Percentiles rank a stretch among this genome's conserved stretches.
phyloP scores from a whole-genome alignment of 2,888 invertebrate genomes.

The Nebria brevicollis region DNA sequence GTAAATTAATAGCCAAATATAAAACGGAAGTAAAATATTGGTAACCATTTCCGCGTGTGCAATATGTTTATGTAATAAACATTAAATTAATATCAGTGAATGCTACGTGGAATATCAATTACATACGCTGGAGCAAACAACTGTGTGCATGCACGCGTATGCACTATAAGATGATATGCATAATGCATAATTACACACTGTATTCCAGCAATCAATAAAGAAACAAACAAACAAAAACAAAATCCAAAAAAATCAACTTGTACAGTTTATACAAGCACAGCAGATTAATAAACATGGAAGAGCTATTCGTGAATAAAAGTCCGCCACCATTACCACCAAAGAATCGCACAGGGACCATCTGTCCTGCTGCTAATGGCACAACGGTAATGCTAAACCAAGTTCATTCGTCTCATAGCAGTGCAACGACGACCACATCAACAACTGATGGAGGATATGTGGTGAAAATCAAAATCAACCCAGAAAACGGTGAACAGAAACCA shows the following conservation, averaged over 20 bases:
- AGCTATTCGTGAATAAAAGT: constrained; percentile 4
- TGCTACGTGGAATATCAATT: background rate
- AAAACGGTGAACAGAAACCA: constrained; percentile 56
- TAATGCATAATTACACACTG: background rate
- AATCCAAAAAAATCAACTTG: too few relatives aligned
- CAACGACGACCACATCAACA: constrained; percentile 54
- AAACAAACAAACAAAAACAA: too few relatives aligned
- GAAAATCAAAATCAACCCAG: constrained; percentile 76
- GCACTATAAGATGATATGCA: background rate
- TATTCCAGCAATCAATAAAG: too few relatives aligned
- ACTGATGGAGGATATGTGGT: constrained; percentile 68
- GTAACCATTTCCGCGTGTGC: background rate
- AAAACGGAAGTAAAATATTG: background rate
- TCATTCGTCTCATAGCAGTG: constrained; percentile 56
- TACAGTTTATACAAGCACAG: background rate
- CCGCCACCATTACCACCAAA: constrained; percentile 70
- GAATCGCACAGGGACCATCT: constrained; percentile 60
- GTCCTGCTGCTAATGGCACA: constrained; percentile 57
- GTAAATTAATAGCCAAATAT: background rate
- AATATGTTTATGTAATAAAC: background rate
- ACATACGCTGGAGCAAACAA: background rate
- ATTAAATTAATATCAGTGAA: background rate
- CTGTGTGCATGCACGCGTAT: background rate
- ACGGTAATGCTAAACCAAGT: constrained; percentile 64
- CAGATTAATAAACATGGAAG: constrained; percentile 23